Base-by-base conservation (phyloP, 1,140 invertebrate genomes). In the Microplitis mediator region DNA sequence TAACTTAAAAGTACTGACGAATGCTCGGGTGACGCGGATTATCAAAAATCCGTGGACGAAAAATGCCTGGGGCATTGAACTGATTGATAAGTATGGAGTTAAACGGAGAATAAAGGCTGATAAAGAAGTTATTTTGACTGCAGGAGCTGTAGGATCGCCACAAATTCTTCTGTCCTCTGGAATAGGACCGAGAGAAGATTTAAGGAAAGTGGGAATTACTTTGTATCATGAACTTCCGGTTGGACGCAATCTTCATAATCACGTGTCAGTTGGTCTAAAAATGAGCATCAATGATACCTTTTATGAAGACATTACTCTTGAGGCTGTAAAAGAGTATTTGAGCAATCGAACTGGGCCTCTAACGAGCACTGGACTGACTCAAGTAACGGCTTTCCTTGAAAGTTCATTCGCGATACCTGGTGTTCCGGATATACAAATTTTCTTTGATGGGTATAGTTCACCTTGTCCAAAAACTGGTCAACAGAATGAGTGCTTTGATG, bases 121-220 rank as follows among this genome's bases (percentile, higher is more conserved):
- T 23, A 91, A 89, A 65, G 92, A 93, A 75, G 86, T 93, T 0
- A 91, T 94, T 69, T 75, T 94, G 3, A 86, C 90, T 13, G 91
- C 90, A 3, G 93, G 93, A 2, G 87, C 92, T 0, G 88, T 93
- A 31, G 92, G 92, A 64, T 91, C 92, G 4, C 90, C 92, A 0
- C 92, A 93, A 58, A 84, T 94, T 8, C 82, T 94, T 0, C 84
- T 93, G 85, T 85, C 92, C 16, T 92, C 91, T 0, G 93, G 93
- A 2, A 87, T 94, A 8, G 93, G 92, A 0, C 91, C 92, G 3
- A 87, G 82, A 36, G 82, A 89, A 39, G 87, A 92, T 9, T 78
- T 93, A 1, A 76, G 86, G 1, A 82, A 86, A 16, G 75, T 88
- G 0, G 84, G 86, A 3, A 88, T 91, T 32, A 78, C 83, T 3